Conservation (phyloP, 2,797 vertebrate species). For the Mus caroli region DNA sequence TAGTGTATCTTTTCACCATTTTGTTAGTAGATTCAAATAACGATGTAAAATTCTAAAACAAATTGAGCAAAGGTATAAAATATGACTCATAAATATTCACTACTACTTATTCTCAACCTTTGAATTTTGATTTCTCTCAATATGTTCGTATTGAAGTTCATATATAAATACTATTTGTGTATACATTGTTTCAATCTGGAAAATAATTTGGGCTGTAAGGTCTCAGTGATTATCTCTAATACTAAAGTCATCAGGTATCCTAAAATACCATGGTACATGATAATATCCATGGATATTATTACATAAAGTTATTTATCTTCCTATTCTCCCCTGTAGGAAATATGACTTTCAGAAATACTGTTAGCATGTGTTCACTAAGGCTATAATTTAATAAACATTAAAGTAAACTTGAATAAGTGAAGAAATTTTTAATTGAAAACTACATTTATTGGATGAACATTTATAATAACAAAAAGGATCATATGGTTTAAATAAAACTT, state of each 20-base stretch:
- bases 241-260: slow-evolving; percentile 23
- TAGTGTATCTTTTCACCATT: slow-evolving; percentile 42
- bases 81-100: background rate
- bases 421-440: slow-evolving; percentile 42
- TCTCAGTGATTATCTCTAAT: background rate
- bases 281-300: background rate
- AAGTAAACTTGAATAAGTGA: slow-evolving; percentile 49
- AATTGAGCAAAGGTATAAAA: background rate
- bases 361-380: background rate
- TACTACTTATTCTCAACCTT: slow-evolving; percentile 29
- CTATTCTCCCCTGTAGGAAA: background rate
- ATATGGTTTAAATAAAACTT: slow-evolving; percentile 61
- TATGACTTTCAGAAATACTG: slow-evolving; percentile 14
- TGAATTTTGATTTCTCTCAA: slow-evolving; percentile 44
- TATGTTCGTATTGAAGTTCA: background rate
- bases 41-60: slow-evolving; percentile 37
- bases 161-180: background rate
- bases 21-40: slow-evolving; percentile 30
- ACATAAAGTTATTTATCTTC: background rate
- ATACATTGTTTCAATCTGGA: background rate
- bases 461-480: slow-evolving; percentile 29
- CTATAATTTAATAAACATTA: slow-evolving; percentile 42
- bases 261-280: background rate
- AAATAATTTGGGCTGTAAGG: slow-evolving; percentile 20
- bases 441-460: slow-evolving; percentile 27